These are phyloP conservation scores for Saxicola maurus DNA, from an alignment of 2,797 vertebrate species.

Conservation along the genomic window DNA sequence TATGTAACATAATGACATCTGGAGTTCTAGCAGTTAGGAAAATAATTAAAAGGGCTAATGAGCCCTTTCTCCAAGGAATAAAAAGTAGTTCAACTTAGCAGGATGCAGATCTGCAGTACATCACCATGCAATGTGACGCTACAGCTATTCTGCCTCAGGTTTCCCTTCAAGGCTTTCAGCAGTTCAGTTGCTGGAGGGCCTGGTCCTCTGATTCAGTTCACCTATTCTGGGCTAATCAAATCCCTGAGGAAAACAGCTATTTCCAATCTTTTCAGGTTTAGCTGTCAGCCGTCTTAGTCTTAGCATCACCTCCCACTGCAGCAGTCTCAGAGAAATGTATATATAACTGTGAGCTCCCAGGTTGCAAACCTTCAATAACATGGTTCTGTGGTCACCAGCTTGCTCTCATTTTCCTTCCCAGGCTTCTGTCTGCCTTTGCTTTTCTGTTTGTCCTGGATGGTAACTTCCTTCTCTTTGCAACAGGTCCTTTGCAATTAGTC, in stretches of 20 bases:
- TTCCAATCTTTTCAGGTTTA: background rate
- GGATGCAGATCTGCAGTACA: background rate
- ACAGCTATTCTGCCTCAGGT: slow-evolving; percentile 13
- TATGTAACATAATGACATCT: slow-evolving; percentile 26
- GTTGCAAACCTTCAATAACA: background rate
- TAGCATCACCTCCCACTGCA: background rate
- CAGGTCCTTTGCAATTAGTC: background rate
- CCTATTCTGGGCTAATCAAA: background rate
- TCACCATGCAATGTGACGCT: background rate
- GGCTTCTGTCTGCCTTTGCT: background rate
- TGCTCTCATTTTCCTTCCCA: background rate
- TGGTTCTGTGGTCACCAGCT: background rate
- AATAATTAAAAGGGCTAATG: slow-evolving; percentile 58
- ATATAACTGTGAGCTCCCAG: background rate
- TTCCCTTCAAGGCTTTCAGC: slow-evolving; percentile 15
- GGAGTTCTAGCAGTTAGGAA: slow-evolving; percentile 2
- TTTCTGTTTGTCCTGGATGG: background rate
- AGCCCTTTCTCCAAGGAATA: slow-evolving; percentile 29
- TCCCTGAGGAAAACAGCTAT: slow-evolving; percentile 1
- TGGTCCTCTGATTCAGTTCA: background rate
- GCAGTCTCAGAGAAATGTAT: background rate
- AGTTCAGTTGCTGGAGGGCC: background rate
- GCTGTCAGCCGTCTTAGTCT: background rate
- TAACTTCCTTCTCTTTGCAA: background rate
- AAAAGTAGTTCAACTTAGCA: slow-evolving; percentile 19